Evolutionary conservation across 2,888 invertebrate genomes (phyloP).

Genomic region (Perizoma affinitatum): DNA sequence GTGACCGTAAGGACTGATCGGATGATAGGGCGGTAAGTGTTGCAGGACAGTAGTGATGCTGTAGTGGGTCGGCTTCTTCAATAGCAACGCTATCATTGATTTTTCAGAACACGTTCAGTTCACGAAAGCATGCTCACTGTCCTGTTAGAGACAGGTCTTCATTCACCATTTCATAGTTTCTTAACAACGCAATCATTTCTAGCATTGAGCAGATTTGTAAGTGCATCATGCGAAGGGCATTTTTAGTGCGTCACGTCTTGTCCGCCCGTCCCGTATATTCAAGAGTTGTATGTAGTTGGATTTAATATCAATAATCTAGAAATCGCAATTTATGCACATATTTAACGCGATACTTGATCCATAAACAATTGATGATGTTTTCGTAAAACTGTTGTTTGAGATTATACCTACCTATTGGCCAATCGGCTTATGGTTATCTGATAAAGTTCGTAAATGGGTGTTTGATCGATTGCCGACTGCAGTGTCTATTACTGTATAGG

Average conservation of each 20-base stretch:
- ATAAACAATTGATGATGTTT: slow-evolving; percentile 41
- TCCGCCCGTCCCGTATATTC: too few species aligned
- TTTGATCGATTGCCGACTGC: slow-evolving; percentile 61
- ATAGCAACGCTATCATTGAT: slow-evolving; percentile 57
- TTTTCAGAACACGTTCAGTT: slow-evolving; percentile 26
- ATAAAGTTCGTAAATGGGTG: slow-evolving; percentile 58
- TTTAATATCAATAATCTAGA: too few species aligned
- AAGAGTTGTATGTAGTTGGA: too few species aligned
- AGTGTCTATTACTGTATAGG: slow-evolving; percentile 4
- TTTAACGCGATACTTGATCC: slow-evolving; percentile 34
- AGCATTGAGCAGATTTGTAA: slow-evolving; percentile 4
- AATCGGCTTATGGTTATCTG: slow-evolving; percentile 69
- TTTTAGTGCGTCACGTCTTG: too few species aligned
- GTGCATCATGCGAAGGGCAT: not conserved
- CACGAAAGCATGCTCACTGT: slow-evolving; percentile 51
- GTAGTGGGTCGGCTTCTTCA: slow-evolving; percentile 74
- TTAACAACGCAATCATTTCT: slow-evolving; percentile 7
- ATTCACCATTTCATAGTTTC: slow-evolving; percentile 35
- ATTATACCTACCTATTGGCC: slow-evolving; percentile 50
- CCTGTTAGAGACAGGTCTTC: slow-evolving; percentile 34
- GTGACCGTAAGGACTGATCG: slow-evolving; percentile 71
- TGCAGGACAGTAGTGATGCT: slow-evolving; percentile 60
- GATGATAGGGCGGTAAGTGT: slow-evolving; percentile 83
- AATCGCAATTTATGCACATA: too few species aligned
- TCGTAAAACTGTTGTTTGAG: slow-evolving; percentile 54